These are phyloP conservation scores for Pammene aurita DNA, from an alignment of 2,888 invertebrate genomes.

Conservation along the genomic window DNA sequence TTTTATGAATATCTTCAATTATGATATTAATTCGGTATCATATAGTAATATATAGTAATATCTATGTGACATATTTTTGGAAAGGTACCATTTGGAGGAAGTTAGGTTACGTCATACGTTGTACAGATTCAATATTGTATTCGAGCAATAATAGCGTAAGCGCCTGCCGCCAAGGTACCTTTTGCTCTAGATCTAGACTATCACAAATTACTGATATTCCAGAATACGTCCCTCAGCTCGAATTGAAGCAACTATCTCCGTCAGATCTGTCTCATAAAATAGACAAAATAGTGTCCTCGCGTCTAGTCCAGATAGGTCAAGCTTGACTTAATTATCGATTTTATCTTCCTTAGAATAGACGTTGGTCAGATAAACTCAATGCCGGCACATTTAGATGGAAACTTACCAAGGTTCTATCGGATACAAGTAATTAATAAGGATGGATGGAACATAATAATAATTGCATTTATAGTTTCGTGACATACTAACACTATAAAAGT, in stretches of 20 bases:
- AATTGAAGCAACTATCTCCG: neutral
- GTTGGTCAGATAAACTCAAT: slow-evolving; percentile 37
- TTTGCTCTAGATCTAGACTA: too few relatives aligned
- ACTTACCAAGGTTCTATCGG: slow-evolving; percentile 40
- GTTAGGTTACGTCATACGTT: too few relatives aligned
- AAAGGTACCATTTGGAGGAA: too few relatives aligned
- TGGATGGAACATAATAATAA: neutral
- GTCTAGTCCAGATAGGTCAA: slow-evolving; percentile 35
- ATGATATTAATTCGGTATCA: too few relatives aligned
- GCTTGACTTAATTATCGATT: slow-evolving; percentile 43
- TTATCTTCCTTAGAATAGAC: slow-evolving; percentile 39
- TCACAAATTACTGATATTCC: too few relatives aligned
- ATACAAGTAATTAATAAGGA: neutral
- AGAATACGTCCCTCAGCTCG: neutral
- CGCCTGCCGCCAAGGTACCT: too few relatives aligned
- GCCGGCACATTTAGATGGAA: slow-evolving; percentile 39
- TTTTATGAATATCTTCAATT: too few relatives aligned
- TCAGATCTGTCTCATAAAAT: slow-evolving; percentile 8
- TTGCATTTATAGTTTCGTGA: neutral
- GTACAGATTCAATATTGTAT: too few relatives aligned
- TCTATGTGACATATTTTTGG: too few relatives aligned
- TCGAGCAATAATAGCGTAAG: too few relatives aligned
- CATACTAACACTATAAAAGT: too few relatives aligned
- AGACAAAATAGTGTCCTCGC: slow-evolving; percentile 6
- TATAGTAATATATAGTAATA: too few relatives aligned